A percentile compares a stretch with the other conserved stretches of the same genome.
Evolutionary conservation across 2,888 invertebrate genomes (phyloP).

Genomic region (Alviniconcha strummeri): DNA sequence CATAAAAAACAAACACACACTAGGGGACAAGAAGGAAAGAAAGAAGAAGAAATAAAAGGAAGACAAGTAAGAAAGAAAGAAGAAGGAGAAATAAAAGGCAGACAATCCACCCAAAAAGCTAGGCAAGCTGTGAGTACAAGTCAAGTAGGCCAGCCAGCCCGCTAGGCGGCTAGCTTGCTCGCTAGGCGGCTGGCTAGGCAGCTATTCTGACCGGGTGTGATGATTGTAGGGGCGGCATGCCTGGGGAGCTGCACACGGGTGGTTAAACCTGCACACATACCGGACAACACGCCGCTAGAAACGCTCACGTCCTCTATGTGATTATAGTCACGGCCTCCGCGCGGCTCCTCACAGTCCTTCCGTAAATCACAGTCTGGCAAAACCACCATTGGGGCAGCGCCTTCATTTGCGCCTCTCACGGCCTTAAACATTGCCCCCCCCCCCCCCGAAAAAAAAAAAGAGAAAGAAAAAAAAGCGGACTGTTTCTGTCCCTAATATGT

Average conservation of each 20-base stretch:
- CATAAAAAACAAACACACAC: too few species aligned
- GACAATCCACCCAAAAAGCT: background rate
- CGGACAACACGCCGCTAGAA: background rate
- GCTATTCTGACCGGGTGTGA: conserved; percentile 28
- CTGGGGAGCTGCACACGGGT: conserved; percentile 29
- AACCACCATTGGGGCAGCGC: background rate
- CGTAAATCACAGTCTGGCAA: background rate
- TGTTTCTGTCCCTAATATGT: too few species aligned
- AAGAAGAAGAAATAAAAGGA: background rate
- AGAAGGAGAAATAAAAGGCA: background rate
- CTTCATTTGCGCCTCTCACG: background rate
- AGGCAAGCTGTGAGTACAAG: background rate
- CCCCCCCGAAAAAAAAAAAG: too few species aligned
- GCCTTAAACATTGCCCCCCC: background rate
- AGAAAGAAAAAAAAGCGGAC: too few species aligned
- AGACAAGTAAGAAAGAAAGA: too few species aligned
- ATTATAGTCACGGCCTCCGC: background rate
- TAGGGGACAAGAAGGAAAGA: background rate
- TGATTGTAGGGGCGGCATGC: conserved; percentile 32
- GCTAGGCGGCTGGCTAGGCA: background rate
- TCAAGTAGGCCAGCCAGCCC: background rate
- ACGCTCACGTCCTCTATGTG: background rate
- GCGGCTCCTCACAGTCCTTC: too few species aligned
- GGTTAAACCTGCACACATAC: conserved; percentile 30
- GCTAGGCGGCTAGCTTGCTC: background rate